Conservation (phyloP, 2,888 invertebrate species). For the Caenorhabditis imperialis region DNA sequence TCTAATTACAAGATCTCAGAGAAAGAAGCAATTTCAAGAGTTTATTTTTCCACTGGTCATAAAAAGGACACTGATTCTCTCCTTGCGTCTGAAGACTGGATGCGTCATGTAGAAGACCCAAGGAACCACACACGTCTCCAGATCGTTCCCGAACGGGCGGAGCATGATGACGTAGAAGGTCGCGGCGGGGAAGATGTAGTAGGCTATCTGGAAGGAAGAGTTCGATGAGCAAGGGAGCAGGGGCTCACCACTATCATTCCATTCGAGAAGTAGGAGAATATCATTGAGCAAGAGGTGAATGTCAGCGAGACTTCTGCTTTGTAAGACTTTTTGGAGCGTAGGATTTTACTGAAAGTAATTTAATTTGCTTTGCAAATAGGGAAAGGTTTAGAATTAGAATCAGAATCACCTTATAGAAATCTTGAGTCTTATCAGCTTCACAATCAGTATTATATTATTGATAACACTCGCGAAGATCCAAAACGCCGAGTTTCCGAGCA, state of each 20-base stretch:
- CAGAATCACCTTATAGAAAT: background rate
- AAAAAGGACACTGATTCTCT: too few relatives aligned
- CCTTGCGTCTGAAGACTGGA: constrained; percentile 48
- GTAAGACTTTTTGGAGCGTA: constrained; percentile 7
- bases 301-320: constrained; percentile 29
- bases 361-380: too few relatives aligned
- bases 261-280: constrained; percentile 21
- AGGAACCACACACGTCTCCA: constrained; percentile 33
- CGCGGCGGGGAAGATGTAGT: too few relatives aligned
- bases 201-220: too few relatives aligned
- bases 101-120: constrained; percentile 44
- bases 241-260: constrained; percentile 25
- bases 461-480: constrained; percentile 4
- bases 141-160: constrained; percentile 43
- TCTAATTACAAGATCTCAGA: too few relatives aligned
- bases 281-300: constrained; percentile 17
- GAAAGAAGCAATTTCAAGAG: too few relatives aligned
- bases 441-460: constrained; percentile 5
- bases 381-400: too few relatives aligned
- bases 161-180: too few relatives aligned
- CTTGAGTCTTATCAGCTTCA: constrained; percentile 8
- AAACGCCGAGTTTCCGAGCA: constrained; percentile 14
- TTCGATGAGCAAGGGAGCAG: too few relatives aligned
- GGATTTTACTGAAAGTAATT: background rate
- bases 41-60: too few relatives aligned